These are phyloP conservation scores for Drosophila ohnishii DNA, from an alignment of 1,140 invertebrate species.

Conservation along the genomic window DNA sequence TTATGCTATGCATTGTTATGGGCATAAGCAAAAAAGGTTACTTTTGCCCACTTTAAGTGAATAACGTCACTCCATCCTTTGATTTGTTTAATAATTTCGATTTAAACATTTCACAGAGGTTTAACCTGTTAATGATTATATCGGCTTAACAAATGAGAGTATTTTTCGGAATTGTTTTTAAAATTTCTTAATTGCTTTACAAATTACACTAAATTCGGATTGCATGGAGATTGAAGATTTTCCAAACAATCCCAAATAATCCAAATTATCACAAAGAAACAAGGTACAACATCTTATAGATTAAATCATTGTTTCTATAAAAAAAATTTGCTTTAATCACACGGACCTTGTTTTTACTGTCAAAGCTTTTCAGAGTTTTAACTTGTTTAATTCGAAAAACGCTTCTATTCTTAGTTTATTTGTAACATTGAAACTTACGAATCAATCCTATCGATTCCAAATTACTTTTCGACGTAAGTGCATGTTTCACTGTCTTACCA, in stretches of 20 bases:
- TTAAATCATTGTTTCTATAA: neutral
- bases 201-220: neutral
- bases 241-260: too few species aligned
- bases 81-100: neutral
- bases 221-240: neutral
- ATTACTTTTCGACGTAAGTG: constrained; percentile 18
- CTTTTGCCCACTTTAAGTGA: neutral
- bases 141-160: neutral
- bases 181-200: neutral
- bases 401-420: neutral
- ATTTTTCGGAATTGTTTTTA: neutral
- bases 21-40: neutral
- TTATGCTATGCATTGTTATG: constrained; percentile 1
- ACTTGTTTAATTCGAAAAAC: neutral
- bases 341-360: neutral
- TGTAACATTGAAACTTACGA: neutral
- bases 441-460: neutral
- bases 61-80: neutral
- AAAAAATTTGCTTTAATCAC: neutral
- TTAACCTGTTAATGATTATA: neutral
- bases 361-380: neutral
- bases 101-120: neutral
- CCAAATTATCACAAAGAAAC: too few species aligned
- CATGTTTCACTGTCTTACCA: neutral
- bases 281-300: neutral